A percentile compares a stretch with the other conserved stretches of the same genome.
phyloP scores from a whole-genome alignment of 1,140 invertebrate genomes.

The Arctopsyche grandis region DNA sequence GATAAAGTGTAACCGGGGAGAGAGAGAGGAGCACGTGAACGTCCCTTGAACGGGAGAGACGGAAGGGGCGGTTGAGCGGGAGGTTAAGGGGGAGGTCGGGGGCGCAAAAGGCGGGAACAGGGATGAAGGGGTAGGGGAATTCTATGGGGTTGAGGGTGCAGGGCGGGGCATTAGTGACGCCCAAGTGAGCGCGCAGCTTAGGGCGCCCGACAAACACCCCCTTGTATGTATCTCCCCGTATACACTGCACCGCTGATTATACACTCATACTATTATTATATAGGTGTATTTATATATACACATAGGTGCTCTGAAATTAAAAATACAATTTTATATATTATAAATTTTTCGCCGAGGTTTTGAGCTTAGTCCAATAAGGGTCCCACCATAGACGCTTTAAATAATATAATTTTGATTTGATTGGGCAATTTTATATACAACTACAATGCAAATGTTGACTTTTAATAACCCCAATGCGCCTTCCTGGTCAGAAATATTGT shows the following conservation, averaged over 20 bases:
- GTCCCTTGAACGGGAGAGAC: background rate
- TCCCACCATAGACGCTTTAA: no score
- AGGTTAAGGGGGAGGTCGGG: background rate
- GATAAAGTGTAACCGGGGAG: conserved; percentile 1
- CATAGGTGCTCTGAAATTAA: background rate
- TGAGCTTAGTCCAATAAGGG: background rate
- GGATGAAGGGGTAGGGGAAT: background rate
- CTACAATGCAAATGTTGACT: no score
- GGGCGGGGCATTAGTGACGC: conserved; percentile 51
- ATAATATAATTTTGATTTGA: no score
- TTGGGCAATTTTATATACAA: no score
- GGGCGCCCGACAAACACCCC: conserved; percentile 27
- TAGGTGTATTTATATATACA: background rate
- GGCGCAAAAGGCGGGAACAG: background rate
- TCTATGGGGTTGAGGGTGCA: conserved; percentile 1
- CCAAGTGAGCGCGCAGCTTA: conserved; percentile 51
- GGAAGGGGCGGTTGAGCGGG: conserved; percentile 3
- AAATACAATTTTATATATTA: background rate
- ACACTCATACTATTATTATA: background rate
- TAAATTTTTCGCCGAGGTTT: background rate
- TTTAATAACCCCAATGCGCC: no score
- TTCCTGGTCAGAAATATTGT: no score
- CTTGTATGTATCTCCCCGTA: conserved; percentile 2
- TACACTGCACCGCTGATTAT: conserved; percentile 18
- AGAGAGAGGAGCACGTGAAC: background rate